Evolutionary conservation across 2,888 invertebrate genomes (phyloP).

Genomic region (Atrina japonica): DNA sequence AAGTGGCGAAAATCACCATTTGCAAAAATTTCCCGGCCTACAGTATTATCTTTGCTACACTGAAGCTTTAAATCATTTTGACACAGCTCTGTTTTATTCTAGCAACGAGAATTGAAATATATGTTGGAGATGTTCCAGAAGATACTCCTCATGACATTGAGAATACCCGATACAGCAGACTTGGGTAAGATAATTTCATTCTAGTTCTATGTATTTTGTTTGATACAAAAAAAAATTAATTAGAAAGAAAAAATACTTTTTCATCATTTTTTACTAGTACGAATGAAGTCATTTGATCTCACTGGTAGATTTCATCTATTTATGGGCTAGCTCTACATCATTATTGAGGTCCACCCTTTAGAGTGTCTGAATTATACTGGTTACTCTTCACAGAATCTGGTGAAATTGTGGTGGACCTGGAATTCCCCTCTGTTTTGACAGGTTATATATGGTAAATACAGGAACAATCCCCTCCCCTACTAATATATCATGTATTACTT

Average conservation of each 20-base stretch:
- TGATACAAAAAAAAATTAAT: background rate
- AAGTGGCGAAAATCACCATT: no score
- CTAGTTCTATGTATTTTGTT: background rate
- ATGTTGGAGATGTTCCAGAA: conserved; percentile 83
- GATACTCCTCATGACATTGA: conserved; percentile 72
- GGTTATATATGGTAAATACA: no score
- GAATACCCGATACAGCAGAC: conserved; percentile 79
- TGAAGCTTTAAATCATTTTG: conserved; percentile 6
- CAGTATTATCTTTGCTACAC: background rate
- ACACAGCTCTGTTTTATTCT: conserved; percentile 54
- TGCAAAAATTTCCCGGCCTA: no score
- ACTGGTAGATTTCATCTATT: background rate
- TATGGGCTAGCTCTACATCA: background rate
- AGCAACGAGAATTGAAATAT: conserved; percentile 89
- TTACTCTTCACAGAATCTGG: no score
- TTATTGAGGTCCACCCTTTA: no score
- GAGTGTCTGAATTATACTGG: no score
- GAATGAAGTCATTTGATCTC: background rate
- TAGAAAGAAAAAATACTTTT: no score
- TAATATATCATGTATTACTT: no score
- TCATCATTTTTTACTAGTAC: background rate
- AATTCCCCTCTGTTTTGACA: no score
- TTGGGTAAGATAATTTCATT: conserved; percentile 76
- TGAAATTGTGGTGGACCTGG: no score
- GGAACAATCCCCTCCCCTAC: no score